Evolutionary conservation across 2,888 invertebrate species (phyloP).

Genomic region (Dermolepida albohirtum): DNA sequence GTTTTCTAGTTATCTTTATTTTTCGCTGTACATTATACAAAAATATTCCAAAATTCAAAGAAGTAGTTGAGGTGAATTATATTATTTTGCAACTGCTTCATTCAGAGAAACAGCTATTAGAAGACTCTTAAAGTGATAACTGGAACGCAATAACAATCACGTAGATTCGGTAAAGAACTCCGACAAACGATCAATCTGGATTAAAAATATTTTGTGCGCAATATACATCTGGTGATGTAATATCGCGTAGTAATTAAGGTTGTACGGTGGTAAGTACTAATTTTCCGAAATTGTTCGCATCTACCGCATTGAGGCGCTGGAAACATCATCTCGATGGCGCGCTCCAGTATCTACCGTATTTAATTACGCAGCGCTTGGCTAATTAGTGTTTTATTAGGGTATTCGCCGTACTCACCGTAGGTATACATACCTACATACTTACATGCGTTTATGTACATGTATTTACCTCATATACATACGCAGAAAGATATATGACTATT

Average conservation of each 20-base stretch:
- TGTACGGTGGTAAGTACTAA: constrained; percentile 11
- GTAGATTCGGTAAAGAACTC: not conserved
- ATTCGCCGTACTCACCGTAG: constrained; percentile 1
- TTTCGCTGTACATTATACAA: too few species aligned
- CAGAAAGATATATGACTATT: not conserved
- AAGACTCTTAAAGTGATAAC: too few species aligned
- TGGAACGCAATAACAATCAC: not conserved
- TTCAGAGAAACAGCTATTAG: too few species aligned
- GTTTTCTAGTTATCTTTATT: too few species aligned
- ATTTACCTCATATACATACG: not conserved
- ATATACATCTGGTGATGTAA: constrained; percentile 3
- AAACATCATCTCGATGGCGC: constrained; percentile 9
- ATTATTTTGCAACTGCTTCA: too few species aligned
- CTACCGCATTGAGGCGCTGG: not conserved
- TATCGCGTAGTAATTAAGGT: constrained; percentile 17
- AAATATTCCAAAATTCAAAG: too few species aligned
- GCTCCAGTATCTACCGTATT: not conserved
- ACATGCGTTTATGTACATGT: not conserved
- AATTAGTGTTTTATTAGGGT: constrained; percentile 33
- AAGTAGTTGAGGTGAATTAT: too few species aligned
- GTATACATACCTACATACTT: not conserved
- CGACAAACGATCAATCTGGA: not conserved
- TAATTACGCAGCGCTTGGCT: constrained; percentile 17
- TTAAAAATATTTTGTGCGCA: constrained; percentile 3
- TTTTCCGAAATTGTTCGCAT: constrained; percentile 3